phyloP scores from a whole-genome alignment of 2,113 vertebrate species.

The Platysternon megacephalum region DNA sequence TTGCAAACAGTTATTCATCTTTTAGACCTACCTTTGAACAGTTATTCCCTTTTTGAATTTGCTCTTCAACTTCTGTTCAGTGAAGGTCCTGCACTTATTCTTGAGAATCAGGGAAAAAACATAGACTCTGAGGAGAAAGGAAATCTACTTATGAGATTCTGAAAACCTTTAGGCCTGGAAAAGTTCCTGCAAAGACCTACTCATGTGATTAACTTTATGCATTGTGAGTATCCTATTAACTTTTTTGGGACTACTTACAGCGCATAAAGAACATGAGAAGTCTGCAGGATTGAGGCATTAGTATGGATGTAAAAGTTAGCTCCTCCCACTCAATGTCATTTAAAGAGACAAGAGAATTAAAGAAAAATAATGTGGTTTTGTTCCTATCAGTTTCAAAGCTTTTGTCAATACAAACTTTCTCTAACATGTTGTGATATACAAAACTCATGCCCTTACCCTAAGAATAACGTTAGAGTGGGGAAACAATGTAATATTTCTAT shows the following conservation, averaged over 20 bases:
- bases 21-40: constrained; percentile 11
- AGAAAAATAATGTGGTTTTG: neutral
- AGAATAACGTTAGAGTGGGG: neutral
- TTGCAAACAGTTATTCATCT: constrained; percentile 27
- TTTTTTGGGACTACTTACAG: neutral
- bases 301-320: constrained; percentile 2
- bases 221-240: constrained; percentile 45
- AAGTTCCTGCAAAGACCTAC: neutral
- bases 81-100: constrained; percentile 57
- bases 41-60: constrained; percentile 27
- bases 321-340: neutral
- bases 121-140: constrained; percentile 29
- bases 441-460: constrained; percentile 9
- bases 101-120: constrained; percentile 59
- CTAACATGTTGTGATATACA: constrained; percentile 17
- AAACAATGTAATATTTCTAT: neutral
- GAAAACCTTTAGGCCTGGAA: constrained; percentile 58
- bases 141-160: constrained; percentile 47
- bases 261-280: neutral
- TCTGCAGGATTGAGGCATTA: neutral
- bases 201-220: neutral
- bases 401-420: neutral
- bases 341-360: constrained; percentile 25
- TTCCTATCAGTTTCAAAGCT: neutral
- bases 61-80: constrained; percentile 23